phyloP scores from a whole-genome alignment of 2,113 vertebrate species.

The Nesoenas mayeri region DNA sequence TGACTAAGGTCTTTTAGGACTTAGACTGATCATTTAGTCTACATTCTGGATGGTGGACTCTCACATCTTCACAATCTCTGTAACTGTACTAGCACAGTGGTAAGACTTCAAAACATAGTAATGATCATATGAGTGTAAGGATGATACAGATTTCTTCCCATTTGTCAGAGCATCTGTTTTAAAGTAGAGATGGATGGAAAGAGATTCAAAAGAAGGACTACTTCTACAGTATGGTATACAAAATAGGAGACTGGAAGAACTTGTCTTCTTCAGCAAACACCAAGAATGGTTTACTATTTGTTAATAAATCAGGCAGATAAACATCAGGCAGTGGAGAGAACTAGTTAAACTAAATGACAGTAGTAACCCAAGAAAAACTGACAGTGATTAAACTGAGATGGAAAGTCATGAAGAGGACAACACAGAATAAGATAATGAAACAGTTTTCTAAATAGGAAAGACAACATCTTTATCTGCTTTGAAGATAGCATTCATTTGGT shows the following conservation, averaged over 20 bases:
- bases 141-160: background rate
- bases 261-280: background rate
- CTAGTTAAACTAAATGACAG: background rate
- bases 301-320: background rate
- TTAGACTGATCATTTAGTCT: background rate
- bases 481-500: background rate
- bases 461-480: background rate
- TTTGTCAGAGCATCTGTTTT: background rate
- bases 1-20: background rate
- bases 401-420: background rate
- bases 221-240: background rate
- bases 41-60: background rate
- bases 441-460: background rate
- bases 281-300: background rate
- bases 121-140: background rate
- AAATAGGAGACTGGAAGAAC: background rate
- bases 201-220: background rate
- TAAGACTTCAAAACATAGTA: background rate
- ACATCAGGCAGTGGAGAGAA: background rate
- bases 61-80: background rate
- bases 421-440: background rate
- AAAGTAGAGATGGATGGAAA: background rate
- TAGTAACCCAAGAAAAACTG: background rate
- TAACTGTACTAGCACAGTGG: background rate
- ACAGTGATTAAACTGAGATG: background rate